Evolutionary conservation across 1,140 invertebrate genomes (phyloP).

Genomic region (Gryon sp.): DNA sequence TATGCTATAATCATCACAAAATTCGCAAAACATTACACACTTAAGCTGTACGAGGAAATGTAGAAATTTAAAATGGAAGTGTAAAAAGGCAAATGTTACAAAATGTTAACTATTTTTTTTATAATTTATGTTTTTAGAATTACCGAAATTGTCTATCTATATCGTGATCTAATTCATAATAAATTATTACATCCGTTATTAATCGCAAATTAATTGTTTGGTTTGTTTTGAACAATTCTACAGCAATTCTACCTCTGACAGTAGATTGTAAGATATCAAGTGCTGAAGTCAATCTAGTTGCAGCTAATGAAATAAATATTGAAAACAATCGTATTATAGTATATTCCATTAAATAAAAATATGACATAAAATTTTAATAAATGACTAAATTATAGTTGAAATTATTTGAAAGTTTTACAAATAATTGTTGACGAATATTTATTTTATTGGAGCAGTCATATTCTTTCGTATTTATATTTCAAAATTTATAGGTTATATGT

Average conservation of each 20-base stretch:
- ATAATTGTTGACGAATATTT: too few species aligned
- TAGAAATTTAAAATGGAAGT: too few species aligned
- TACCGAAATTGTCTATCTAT: conserved; percentile 5
- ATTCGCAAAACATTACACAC: too few species aligned
- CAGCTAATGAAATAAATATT: conserved; percentile 2
- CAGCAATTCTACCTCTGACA: conserved; percentile 9
- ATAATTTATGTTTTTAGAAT: too few species aligned
- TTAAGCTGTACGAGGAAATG: too few species aligned
- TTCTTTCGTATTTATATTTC: conserved; percentile 5
- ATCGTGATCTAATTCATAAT: conserved; percentile 8
- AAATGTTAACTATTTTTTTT: too few species aligned
- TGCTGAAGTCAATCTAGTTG: conserved; percentile 1
- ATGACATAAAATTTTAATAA: not conserved
- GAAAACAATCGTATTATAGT: too few species aligned
- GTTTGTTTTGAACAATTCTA: conserved; percentile 3
- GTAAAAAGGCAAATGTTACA: too few species aligned
- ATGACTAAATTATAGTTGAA: not conserved
- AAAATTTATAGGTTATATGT: conserved; percentile 9
- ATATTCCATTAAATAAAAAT: too few species aligned
- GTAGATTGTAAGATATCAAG: conserved; percentile 4
- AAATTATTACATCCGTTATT: conserved; percentile 9
- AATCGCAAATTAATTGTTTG: not conserved
- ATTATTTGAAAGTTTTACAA: too few species aligned
- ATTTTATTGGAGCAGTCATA: too few species aligned
- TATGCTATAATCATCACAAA: too few species aligned